A percentile compares a stretch with the other conserved stretches of the same genome.
Conservation (phyloP, 2,113 vertebrate genomes). For the Thamnophis sirtalis region DNA sequence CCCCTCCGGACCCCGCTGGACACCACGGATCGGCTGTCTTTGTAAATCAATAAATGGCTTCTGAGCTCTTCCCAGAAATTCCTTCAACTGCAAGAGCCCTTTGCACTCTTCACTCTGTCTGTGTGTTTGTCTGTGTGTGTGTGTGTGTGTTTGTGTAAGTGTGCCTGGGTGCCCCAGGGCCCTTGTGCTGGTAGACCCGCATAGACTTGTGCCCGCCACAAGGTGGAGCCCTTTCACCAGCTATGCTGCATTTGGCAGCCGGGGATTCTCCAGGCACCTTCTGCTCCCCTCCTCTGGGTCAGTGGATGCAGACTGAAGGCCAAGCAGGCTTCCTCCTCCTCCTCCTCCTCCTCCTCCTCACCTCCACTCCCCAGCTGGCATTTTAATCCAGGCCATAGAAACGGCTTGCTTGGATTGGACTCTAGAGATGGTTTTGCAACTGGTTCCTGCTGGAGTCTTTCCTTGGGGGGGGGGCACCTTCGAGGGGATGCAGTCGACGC, state of each 20-base stretch:
- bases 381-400: neutral
- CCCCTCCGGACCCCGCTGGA: neutral
- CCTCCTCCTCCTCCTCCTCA: neutral
- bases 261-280: neutral
- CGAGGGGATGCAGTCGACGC: neutral
- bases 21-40: neutral
- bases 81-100: neutral
- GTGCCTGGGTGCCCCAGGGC: neutral
- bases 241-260: neutral
- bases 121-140: neutral
- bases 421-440: neutral
- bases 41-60: neutral
- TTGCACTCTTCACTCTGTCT: neutral
- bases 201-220: neutral
- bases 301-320: neutral
- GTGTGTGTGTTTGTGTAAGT: neutral
- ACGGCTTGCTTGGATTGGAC: neutral
- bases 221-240: neutral
- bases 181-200: neutral
- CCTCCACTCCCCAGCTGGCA: neutral
- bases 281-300: neutral
- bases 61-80: neutral
- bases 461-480: neutral
- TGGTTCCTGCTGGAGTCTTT: neutral
- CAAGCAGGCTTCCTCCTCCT: neutral